These are phyloP conservation scores for Sorex maritimensis DNA, from an alignment of 2,797 vertebrate species.

Conservation along the genomic window DNA sequence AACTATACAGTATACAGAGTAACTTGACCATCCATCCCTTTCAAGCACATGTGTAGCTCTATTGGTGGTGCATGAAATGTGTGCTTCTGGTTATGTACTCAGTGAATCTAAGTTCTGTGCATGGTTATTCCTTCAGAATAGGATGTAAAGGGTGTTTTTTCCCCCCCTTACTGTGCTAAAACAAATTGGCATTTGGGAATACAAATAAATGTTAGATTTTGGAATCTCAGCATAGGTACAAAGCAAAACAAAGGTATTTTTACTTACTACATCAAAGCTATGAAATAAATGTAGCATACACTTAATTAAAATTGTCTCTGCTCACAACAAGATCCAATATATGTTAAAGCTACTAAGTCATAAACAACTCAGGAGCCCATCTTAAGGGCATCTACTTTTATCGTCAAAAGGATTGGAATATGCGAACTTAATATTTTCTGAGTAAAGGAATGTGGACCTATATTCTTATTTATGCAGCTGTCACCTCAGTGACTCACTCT, in stretches of 20 bases:
- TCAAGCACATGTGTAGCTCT: background rate
- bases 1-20: background rate
- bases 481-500: background rate
- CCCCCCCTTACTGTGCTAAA: constrained; percentile 56
- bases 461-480: background rate
- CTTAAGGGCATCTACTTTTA: background rate
- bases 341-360: background rate
- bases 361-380: background rate
- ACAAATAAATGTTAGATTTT: constrained; percentile 51
- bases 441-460: background rate
- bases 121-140: background rate
- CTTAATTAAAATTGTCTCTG: constrained; percentile 16
- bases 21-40: rapidly evolving
- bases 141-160: background rate
- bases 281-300: constrained; percentile 53
- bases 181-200: constrained; percentile 6
- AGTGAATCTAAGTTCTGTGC: too few species aligned
- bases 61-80: background rate
- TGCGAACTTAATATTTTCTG: constrained; percentile 4
- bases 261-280: constrained; percentile 59
- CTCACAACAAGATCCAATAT: background rate
- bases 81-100: background rate
- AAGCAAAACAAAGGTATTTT: constrained; percentile 65
- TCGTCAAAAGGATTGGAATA: background rate
- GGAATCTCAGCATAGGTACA: constrained; percentile 42